These are phyloP conservation scores for Mythimna vitellina DNA, from an alignment of 2,888 invertebrate species.

Conservation along the genomic window DNA sequence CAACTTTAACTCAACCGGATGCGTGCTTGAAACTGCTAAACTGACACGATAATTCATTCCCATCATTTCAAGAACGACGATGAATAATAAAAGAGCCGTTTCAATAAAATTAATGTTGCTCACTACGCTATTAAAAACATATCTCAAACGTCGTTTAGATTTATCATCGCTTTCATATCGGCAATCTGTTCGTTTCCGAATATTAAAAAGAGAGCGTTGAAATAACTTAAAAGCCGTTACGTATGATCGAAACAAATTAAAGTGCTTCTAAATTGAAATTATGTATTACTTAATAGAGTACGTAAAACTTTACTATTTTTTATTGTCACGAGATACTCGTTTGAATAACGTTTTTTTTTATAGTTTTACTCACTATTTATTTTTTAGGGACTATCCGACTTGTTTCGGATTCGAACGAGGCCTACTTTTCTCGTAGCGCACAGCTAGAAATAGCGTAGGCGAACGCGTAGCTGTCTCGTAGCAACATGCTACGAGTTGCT, in stretches of 20 bases:
- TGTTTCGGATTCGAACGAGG: neutral
- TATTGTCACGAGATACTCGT: conserved; percentile 1
- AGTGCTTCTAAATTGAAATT: conserved; percentile 42
- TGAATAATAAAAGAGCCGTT: conserved; percentile 48
- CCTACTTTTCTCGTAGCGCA: neutral
- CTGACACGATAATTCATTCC: conserved; percentile 33
- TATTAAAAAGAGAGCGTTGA: conserved; percentile 44
- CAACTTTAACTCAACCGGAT: conserved; percentile 28
- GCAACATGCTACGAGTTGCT: conserved; percentile 41
- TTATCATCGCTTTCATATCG: conserved; percentile 50
- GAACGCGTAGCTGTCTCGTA: conserved; percentile 28
- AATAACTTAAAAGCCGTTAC: conserved; percentile 35
- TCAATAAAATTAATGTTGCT: conserved; percentile 48
- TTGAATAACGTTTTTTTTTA: neutral
- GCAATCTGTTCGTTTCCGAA: conserved; percentile 42
- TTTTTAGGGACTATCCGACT: neutral
- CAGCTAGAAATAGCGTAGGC: neutral
- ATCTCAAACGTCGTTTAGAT: conserved; percentile 47
- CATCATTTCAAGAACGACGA: conserved; percentile 10
- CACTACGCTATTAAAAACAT: conserved; percentile 50
- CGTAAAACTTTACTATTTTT: conserved; percentile 4
- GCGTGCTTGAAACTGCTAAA: conserved; percentile 28
- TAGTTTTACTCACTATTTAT: neutral
- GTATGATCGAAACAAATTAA: conserved; percentile 43
- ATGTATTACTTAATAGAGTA: conserved; percentile 13